Conservation (phyloP, 2,888 invertebrate species). For the Ophion slaviceki region DNA sequence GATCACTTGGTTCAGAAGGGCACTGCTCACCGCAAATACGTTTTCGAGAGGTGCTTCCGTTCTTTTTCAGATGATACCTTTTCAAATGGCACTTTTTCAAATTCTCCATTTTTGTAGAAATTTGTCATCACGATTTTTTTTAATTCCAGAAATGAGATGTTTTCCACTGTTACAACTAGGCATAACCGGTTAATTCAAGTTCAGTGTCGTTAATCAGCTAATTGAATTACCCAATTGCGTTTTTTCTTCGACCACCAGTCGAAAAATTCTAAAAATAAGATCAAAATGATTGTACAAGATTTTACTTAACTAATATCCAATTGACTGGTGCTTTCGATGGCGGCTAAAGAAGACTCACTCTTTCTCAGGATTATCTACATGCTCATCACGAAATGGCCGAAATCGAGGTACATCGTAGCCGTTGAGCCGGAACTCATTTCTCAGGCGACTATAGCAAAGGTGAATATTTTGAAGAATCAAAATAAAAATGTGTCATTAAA, state of each 20-base stretch:
- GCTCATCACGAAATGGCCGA: slow-evolving; percentile 85
- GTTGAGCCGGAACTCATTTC: slow-evolving; percentile 86
- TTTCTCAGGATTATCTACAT: slow-evolving; percentile 84
- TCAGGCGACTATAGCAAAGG: slow-evolving; percentile 85
- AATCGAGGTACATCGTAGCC: slow-evolving; percentile 87
- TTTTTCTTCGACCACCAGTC: background rate
- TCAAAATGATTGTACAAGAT: background rate
- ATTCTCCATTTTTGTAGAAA: too few species aligned
- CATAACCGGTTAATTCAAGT: too few species aligned
- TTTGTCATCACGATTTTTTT: too few species aligned
- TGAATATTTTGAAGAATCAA: slow-evolving; percentile 66
- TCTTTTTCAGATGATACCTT: too few species aligned
- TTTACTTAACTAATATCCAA: background rate
- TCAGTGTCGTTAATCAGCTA: too few species aligned
- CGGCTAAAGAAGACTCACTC: background rate
- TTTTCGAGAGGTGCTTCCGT: too few species aligned
- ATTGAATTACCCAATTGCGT: too few species aligned
- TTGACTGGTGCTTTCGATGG: background rate
- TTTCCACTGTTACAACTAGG: too few species aligned
- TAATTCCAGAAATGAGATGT: too few species aligned
- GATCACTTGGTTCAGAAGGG: too few species aligned
- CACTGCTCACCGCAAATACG: too few species aligned
- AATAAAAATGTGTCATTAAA: background rate
- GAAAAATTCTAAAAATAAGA: background rate
- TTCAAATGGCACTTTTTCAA: too few species aligned